phyloP scores from a whole-genome alignment of 2,113 vertebrate species.

The Hippocampus barbouri region DNA sequence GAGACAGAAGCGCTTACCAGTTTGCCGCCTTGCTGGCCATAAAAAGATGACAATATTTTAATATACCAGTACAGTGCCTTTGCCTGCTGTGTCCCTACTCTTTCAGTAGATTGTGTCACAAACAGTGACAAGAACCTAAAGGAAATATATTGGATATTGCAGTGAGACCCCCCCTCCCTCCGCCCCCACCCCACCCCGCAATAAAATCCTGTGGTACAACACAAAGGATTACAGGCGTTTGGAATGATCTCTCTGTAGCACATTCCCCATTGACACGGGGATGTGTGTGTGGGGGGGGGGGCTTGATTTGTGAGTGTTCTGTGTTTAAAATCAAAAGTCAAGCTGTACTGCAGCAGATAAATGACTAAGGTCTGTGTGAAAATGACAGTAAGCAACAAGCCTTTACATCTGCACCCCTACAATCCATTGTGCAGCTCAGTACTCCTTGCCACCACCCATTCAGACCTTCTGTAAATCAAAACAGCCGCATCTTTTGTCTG shows the following conservation, averaged over 20 bases:
- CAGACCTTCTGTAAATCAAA: conserved; percentile 33
- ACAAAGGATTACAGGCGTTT: conserved; percentile 22
- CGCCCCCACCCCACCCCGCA: background rate
- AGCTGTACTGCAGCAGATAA: conserved; percentile 8
- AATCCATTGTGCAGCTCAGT: conserved; percentile 28
- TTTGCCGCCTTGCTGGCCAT: background rate
- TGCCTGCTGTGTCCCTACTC: no score
- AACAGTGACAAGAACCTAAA: background rate
- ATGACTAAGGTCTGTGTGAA: background rate
- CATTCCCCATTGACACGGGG: conserved; percentile 13
- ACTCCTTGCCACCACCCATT: conserved; percentile 30
- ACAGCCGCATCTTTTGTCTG: conserved; percentile 65
- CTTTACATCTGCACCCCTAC: conserved; percentile 20
- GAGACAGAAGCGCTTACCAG: background rate
- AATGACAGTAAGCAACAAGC: conserved; percentile 9
- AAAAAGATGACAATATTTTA: no score
- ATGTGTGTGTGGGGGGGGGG: no score
- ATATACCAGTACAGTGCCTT: background rate
- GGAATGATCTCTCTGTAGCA: conserved; percentile 15
- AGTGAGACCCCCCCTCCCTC: background rate
- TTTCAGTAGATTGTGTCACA: background rate
- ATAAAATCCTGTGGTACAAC: conserved; percentile 4
- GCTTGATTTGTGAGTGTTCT: conserved; percentile 1
- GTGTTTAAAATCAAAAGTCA: conserved; percentile 9
- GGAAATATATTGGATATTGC: background rate